Evolutionary conservation across 2,888 invertebrate genomes (phyloP), one percentile per base, ranked within the genome.

Genomic region (Mylabris sibirica): DNA sequence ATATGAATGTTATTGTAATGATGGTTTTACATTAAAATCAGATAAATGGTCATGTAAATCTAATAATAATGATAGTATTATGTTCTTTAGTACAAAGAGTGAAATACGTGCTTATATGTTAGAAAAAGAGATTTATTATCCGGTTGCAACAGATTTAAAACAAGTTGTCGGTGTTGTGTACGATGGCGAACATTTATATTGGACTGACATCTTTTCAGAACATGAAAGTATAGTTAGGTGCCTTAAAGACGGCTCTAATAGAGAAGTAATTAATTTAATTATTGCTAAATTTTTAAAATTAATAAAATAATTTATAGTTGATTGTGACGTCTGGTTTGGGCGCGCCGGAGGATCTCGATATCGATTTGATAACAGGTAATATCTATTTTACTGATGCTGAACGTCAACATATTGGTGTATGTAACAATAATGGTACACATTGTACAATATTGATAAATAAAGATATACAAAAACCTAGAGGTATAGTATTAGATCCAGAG

Each of bases 341-440:
- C 69, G 87, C 89, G 4, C 92, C 93, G 0, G 93, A 93, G 71
- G 93, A 93, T 75, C 85, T 95, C 65, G 91, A 92, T 0, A 85
- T 94, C 24, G 95, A 95, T 83, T 93, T 91, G 90, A 79, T 93
- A 8, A 94, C 93, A 0, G 89, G 89, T 0, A 94, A 95, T 81
- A 88, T 96, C 53, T 96, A 95, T 84, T 94, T 95, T 81, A 92
- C 92, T 2, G 96, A 96, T 80, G 88, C 90, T 0, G 88, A 88
- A 44, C 86, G 89, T 74, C 89, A 89, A 17, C 90, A 90, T 77
- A 92, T 96, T 71, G 92, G 90, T 0, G 95, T 91, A 2, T 96
- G 96, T 77, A 87, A 87, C 0, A 86, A 86, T n/a, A 88, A 92
- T 76, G 94, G 92, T 0, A 79, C 86, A 5, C 86, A 87, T 41